Conservation (phyloP, 2,797 vertebrate species). For the Microcaecilia unicolor region DNA sequence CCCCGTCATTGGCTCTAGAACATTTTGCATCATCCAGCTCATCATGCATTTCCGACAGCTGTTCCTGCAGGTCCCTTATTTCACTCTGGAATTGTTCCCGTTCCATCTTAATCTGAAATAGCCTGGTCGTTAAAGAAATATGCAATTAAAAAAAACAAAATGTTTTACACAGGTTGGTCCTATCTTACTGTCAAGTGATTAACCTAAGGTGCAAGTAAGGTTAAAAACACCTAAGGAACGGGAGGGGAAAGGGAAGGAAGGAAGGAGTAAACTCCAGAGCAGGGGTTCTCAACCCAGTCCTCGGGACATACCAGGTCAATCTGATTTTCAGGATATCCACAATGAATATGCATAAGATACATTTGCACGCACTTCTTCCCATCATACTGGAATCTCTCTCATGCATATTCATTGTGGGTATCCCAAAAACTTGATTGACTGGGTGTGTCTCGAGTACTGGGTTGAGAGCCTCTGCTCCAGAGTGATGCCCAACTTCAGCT, state of each 20-base stretch:
- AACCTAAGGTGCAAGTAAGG: background rate
- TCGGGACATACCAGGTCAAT: too few relatives aligned
- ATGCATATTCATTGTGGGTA: too few relatives aligned
- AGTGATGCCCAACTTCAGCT: too few relatives aligned
- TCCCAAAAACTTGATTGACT: too few relatives aligned
- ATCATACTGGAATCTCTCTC: too few relatives aligned
- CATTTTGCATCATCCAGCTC: slow-evolving; percentile 83
- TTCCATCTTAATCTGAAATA: slow-evolving; percentile 97
- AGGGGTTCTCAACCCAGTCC: too few relatives aligned
- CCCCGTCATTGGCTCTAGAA: slow-evolving; percentile 51
- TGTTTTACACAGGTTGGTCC: background rate
- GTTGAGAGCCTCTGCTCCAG: too few relatives aligned
- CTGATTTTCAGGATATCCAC: too few relatives aligned
- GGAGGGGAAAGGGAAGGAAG: background rate
- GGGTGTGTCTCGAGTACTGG: too few relatives aligned
- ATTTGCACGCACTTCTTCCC: too few relatives aligned
- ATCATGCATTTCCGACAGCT: slow-evolving; percentile 97
- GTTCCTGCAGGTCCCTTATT: slow-evolving; percentile 94
- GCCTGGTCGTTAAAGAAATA: slow-evolving; percentile 42
- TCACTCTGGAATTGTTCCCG: slow-evolving; percentile 87
- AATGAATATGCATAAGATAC: too few relatives aligned
- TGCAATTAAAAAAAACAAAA: background rate
- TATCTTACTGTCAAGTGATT: too few relatives aligned
- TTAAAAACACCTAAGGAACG: background rate
- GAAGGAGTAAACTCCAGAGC: background rate